Percentiles rank a stretch among this genome's conserved stretches.
These are phyloP conservation scores for Labrus mixtus DNA, from an alignment of 2,113 vertebrate genomes.

Conservation along the genomic window DNA sequence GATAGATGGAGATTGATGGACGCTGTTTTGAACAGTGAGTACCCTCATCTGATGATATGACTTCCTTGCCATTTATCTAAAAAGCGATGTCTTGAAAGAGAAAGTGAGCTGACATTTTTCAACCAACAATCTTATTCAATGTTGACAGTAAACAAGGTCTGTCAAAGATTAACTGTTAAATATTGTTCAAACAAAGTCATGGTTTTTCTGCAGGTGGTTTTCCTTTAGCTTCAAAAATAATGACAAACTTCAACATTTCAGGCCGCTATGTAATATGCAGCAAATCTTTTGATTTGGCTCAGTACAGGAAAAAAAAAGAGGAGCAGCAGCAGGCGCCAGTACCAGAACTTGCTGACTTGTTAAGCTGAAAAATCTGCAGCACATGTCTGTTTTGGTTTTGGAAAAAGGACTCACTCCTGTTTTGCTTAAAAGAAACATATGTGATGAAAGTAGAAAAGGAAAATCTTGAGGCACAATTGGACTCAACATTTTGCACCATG, in stretches of 20 bases:
- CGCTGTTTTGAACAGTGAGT: conserved; percentile 1
- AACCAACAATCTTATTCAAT: conserved; percentile 10
- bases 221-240: background rate
- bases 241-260: conserved; percentile 3
- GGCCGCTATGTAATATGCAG: conserved; percentile 8
- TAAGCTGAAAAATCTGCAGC: conserved; percentile 32
- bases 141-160: background rate
- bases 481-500: too few species aligned
- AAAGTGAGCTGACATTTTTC: background rate
- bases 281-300: conserved; percentile 11
- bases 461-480: background rate
- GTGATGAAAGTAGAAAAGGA: conserved; percentile 2
- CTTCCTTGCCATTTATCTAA: conserved; percentile 18
- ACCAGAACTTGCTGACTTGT: conserved; percentile 21
- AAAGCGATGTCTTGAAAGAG: conserved; percentile 3
- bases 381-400: conserved; percentile 26
- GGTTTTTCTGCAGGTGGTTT: conserved; percentile 5
- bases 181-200: background rate
- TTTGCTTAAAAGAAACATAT: conserved; percentile 16
- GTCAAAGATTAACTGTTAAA: background rate
- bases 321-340: conserved; percentile 5
- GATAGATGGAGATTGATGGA: conserved; percentile 10
- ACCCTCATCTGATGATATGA: conserved; percentile 4
- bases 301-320: background rate
- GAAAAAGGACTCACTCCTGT: conserved; percentile 13